Conservation (phyloP, 2,113 vertebrate genomes). For the Anolis carolinensis region DNA sequence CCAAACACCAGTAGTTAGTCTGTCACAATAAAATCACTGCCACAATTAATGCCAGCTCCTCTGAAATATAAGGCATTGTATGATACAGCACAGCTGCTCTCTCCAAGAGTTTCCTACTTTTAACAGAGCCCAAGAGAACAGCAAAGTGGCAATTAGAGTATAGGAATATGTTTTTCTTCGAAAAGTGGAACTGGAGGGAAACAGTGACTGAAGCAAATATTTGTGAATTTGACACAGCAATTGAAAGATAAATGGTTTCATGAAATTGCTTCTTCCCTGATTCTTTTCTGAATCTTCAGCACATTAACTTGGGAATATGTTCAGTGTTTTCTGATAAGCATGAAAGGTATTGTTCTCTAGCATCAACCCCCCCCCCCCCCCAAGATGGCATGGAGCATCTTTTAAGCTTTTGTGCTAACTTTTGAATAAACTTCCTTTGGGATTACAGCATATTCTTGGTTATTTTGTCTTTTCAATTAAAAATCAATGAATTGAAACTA, state of each 20-base stretch:
- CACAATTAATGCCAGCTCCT: neutral
- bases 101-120: neutral
- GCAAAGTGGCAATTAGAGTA: neutral
- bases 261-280: neutral
- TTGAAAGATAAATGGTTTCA: neutral
- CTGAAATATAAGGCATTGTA: neutral
- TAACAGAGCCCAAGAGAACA: neutral
- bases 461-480: neutral
- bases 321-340: neutral
- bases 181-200: neutral
- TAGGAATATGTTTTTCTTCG: neutral
- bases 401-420: neutral
- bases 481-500: neutral
- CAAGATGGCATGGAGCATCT: neutral
- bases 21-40: neutral
- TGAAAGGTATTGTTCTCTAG: neutral
- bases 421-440: neutral
- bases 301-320: neutral
- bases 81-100: neutral
- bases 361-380: neutral
- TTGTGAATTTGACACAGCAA: neutral
- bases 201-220: neutral
- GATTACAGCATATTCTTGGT: neutral
- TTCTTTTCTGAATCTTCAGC: neutral
- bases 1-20: neutral